These are phyloP conservation scores for Matsumurasca onukii DNA, from an alignment of 1,140 invertebrate species.

Conservation along the genomic window DNA sequence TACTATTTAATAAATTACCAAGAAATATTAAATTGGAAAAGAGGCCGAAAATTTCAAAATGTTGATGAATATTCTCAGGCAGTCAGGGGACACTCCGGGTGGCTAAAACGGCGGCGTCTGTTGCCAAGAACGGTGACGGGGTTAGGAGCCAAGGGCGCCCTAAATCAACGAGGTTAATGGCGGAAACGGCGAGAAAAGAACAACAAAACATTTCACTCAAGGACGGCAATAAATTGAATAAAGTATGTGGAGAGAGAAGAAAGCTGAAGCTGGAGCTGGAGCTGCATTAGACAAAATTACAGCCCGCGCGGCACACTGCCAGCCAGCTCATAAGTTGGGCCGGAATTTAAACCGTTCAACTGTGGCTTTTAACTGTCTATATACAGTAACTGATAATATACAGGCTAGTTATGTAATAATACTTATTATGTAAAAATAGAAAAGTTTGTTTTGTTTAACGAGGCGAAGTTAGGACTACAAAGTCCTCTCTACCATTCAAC, in stretches of 20 bases:
- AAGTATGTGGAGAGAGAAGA: slow-evolving; percentile 34
- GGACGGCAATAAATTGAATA: slow-evolving; percentile 27
- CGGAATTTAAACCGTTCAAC: too few relatives aligned
- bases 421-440: too few relatives aligned
- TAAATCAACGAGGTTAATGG: slow-evolving; percentile 17
- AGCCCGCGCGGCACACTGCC: slow-evolving; percentile 31
- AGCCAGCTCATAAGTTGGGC: slow-evolving; percentile 30
- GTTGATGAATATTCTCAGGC: background rate
- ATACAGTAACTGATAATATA: too few relatives aligned
- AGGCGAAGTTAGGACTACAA: too few relatives aligned
- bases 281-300: slow-evolving; percentile 37
- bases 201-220: slow-evolving; percentile 21
- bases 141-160: background rate
- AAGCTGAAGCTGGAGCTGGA: too few relatives aligned
- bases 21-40: too few relatives aligned
- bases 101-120: background rate
- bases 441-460: too few relatives aligned
- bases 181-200: slow-evolving; percentile 24
- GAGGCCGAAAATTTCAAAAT: too few relatives aligned
- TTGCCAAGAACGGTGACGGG: background rate
- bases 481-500: too few relatives aligned
- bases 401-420: too few relatives aligned
- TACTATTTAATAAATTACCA: too few relatives aligned
- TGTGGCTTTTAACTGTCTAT: too few relatives aligned
- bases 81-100: background rate